A percentile compares a stretch with the other conserved stretches of the same genome.
Evolutionary conservation across 2,113 vertebrate species (phyloP).

Genomic region (Actinemys pallida): DNA sequence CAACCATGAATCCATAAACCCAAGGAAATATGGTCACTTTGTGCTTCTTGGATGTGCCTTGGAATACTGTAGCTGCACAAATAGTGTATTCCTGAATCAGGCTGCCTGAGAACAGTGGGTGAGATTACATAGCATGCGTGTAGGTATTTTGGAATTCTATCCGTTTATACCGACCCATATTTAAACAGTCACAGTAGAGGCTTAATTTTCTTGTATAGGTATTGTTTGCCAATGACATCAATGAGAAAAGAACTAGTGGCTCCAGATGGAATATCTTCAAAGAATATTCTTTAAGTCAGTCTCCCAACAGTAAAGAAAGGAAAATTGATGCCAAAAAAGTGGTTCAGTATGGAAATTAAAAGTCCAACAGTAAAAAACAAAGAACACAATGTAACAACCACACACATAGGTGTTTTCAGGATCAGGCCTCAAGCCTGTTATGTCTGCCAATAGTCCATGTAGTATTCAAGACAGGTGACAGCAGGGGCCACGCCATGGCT

Average conservation of each 20-base stretch:
- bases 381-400: constrained; percentile 35
- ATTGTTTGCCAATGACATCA: constrained; percentile 59
- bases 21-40: neutral
- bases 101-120: neutral
- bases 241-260: neutral
- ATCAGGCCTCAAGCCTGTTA: neutral
- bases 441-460: constrained; percentile 36
- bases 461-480: constrained; percentile 73
- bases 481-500: constrained; percentile 69
- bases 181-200: constrained; percentile 27
- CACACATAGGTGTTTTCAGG: constrained; percentile 22
- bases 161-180: constrained; percentile 23
- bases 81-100: neutral
- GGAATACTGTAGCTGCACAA: neutral
- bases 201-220: neutral
- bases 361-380: constrained; percentile 40
- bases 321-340: constrained; percentile 35
- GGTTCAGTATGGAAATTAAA: constrained; percentile 30
- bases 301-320: constrained; percentile 52
- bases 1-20: constrained; percentile 6
- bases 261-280: constrained; percentile 59
- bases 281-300: constrained; percentile 13
- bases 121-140: rapidly evolving
- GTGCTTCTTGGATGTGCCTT: neutral
- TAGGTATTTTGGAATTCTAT: constrained; percentile 39